Evolutionary conservation across 2,113 vertebrate species (phyloP), one percentile per base, ranked within the genome.

Genomic region (Ctenodactylus gundi): DNA sequence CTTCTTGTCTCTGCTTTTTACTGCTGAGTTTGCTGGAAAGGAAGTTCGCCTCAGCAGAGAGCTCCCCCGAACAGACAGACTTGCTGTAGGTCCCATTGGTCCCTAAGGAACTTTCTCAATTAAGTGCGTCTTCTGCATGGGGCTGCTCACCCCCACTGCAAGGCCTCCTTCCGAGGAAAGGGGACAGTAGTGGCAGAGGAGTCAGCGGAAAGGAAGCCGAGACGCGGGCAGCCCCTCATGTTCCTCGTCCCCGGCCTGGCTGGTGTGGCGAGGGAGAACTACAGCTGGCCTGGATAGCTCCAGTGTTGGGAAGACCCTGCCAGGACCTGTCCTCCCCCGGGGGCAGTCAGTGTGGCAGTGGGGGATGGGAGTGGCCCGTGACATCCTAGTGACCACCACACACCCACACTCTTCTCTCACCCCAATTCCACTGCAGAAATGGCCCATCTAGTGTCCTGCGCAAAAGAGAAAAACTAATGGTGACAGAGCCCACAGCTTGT

Each of bases 141-240:
- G 36, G 41, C 29, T 34, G 72, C 44, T 41, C 12, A 17, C 58
- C 36, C 65, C 25, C 44, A 36, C 25, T 53, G 7, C 5, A 12
- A 18, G 25, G 15, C 27, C 3, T 27, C 57, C 23, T 49, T 20
- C 49, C 6, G 1, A 60, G 34, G 10, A 44, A 31, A 44, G n/a
- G 20, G 49, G 41, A 8, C 11, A 1, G 67, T 0, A 23, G 36
- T n/a, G n/a, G n/a, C n/a, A n/a, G n/a, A n/a, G n/a, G n/a, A n/a
- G n/a, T n/a, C 31, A 87, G 34, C 41, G 23, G 81, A 72, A 36
- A 85, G 67, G 67, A 4, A 4, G 46, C 1, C 0, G 4, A 44
- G 62, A 64, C 4, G 0, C 4, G n/a, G 62, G 15, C 41, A 70
- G 80, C 44, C 53, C 12, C 41, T 60, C 0, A 0, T 31, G 25